These are phyloP conservation scores for Glaucomys volans DNA, from an alignment of 2,113 vertebrate species.

Conservation along the genomic window DNA sequence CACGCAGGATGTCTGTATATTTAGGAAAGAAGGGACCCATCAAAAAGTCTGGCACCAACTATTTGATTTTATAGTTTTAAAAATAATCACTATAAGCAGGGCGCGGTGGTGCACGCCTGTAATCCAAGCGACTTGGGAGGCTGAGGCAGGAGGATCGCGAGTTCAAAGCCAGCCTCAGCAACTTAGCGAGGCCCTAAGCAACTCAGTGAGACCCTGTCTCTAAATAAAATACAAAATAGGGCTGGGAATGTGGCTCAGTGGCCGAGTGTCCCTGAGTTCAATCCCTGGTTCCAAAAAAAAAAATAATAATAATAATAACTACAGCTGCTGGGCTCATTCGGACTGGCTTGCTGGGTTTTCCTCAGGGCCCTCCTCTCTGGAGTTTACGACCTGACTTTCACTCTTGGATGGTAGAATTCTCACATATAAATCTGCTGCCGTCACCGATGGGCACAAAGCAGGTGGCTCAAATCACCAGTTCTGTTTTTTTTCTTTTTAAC, in stretches of 20 bases:
- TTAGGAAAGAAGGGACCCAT: slow-evolving; percentile 82
- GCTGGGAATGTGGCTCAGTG: no score
- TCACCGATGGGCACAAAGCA: neutral
- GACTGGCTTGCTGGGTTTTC: slow-evolving; percentile 81
- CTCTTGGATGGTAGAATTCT: neutral
- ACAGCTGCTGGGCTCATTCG: slow-evolving; percentile 66
- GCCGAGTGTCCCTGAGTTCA: no score
- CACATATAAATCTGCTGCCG: neutral
- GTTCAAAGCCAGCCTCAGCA: no score
- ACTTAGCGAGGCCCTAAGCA: no score
- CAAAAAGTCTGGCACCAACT: slow-evolving; percentile 77
- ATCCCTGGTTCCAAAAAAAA: no score
- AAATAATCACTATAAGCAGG: slow-evolving; percentile 81
- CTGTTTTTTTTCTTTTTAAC: neutral
- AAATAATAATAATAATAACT: no score
- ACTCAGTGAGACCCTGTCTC: no score
- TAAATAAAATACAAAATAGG: no score
- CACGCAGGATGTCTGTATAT: slow-evolving; percentile 59
- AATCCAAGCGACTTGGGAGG: no score
- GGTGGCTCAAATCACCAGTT: neutral
- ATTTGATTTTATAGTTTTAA: slow-evolving; percentile 82
- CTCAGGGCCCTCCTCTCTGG: slow-evolving; percentile 69
- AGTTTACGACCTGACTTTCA: slow-evolving; percentile 20
- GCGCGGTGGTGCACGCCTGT: no score
- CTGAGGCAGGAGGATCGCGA: no score